Evolutionary conservation across 2,113 vertebrate genomes (phyloP).

Genomic region (Zapornia atra): DNA sequence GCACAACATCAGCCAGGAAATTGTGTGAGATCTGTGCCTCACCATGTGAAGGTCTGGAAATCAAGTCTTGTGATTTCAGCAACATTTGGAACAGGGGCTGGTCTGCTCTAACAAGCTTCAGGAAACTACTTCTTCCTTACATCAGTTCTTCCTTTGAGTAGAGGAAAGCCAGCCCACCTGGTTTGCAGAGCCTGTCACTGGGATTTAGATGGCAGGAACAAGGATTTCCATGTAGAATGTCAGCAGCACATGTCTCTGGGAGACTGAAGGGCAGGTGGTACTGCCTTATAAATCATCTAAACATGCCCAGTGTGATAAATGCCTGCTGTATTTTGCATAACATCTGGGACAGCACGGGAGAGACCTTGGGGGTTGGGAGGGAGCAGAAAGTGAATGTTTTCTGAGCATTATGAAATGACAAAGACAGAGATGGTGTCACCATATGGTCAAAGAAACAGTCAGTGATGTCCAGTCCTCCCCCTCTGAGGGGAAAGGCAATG

Average conservation of each 20-base stretch:
- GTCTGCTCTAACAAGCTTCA: neutral
- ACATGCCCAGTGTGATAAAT: conserved; percentile 60
- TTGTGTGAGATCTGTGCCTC: neutral
- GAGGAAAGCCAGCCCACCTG: neutral
- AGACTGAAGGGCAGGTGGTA: conserved; percentile 62
- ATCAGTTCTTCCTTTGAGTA: neutral
- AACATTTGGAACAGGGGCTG: neutral
- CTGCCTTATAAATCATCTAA: conserved; percentile 66
- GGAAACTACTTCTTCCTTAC: neutral
- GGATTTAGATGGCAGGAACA: neutral
- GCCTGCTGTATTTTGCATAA: conserved; percentile 62
- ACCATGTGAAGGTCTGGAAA: neutral
- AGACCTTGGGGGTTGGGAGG: conserved; percentile 31
- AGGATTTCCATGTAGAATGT: neutral
- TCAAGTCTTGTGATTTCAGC: neutral
- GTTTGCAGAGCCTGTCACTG: neutral
- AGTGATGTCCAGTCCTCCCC: neutral
- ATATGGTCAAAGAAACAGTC: conserved; percentile 33
- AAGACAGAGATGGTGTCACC: conserved; percentile 40
- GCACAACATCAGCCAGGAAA: neutral
- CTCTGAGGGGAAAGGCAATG: neutral
- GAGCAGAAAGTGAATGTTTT: neutral
- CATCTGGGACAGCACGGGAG: conserved; percentile 47
- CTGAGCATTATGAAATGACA: conserved; percentile 3
- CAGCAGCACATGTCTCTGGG: conserved; percentile 44